Evolutionary conservation across 2,888 invertebrate genomes (phyloP).

Genomic region (Mythimna pallens): DNA sequence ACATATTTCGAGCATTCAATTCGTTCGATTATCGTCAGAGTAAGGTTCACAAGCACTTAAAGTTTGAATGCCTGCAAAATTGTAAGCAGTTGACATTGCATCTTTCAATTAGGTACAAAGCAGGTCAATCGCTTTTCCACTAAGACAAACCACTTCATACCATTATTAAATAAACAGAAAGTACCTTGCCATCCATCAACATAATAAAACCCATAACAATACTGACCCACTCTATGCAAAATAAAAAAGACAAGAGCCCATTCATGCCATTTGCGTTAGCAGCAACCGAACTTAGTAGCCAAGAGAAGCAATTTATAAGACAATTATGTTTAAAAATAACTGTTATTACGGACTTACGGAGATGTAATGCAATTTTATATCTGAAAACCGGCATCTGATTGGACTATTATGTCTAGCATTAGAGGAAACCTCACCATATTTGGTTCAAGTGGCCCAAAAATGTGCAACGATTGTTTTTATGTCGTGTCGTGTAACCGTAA

Average conservation of each 20-base stretch:
- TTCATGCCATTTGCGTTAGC: conserved; percentile 14
- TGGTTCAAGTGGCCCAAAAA: conserved; percentile 41
- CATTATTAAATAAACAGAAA: conserved; percentile 7
- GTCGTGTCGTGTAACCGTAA: conserved; percentile 9
- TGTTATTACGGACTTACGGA: conserved; percentile 44
- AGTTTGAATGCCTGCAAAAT: neutral
- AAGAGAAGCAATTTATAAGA: conserved; percentile 42
- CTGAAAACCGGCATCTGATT: conserved; percentile 43
- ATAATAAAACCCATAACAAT: neutral
- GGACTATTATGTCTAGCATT: conserved; percentile 47
- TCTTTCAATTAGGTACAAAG: neutral
- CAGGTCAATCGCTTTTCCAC: neutral
- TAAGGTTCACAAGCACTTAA: neutral
- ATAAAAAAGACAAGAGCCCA: neutral
- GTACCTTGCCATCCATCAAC: neutral
- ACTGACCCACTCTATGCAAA: neutral
- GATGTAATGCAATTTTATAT: conserved; percentile 37
- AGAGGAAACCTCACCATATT: conserved; percentile 42
- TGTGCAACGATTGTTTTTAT: conserved; percentile 38
- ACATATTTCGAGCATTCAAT: too few relatives aligned
- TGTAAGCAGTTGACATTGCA: neutral
- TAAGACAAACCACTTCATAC: neutral
- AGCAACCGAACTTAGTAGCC: conserved; percentile 12
- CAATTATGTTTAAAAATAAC: conserved; percentile 47
- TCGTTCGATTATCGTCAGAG: neutral